Evolutionary conservation across 2,888 invertebrate genomes (phyloP).

Genomic region (Stenodera caucasica): DNA sequence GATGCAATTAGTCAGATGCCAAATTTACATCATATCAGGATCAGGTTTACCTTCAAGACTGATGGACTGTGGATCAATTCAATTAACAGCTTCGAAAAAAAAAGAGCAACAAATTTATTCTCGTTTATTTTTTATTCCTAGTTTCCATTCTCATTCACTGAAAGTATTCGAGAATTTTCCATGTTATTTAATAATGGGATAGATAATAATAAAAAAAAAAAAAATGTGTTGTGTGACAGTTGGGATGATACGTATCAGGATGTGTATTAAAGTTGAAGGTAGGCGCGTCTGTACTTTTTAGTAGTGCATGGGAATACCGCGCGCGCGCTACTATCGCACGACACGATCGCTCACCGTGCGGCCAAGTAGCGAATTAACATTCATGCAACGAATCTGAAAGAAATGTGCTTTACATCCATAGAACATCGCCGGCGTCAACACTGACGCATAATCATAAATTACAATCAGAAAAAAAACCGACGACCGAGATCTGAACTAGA

Average conservation of each 20-base stretch:
- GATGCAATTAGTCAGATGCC: constrained; percentile 49
- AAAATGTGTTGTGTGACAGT: constrained; percentile 38
- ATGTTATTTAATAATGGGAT: neutral
- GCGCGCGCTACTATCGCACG: constrained; percentile 45
- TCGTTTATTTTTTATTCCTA: neutral
- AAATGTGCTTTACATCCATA: constrained; percentile 26
- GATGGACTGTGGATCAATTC: constrained; percentile 39
- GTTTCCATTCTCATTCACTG: neutral
- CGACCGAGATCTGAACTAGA: neutral
- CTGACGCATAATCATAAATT: constrained; percentile 1
- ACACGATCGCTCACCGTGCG: constrained; percentile 47
- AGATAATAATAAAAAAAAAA: constrained; percentile 32
- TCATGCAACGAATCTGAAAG: constrained; percentile 45
- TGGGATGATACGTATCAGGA: constrained; percentile 46
- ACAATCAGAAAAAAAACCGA: neutral
- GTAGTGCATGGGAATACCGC: constrained; percentile 48
- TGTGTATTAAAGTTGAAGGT: constrained; percentile 33
- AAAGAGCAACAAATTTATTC: neutral
- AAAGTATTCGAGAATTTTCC: too few relatives aligned
- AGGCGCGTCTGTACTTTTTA: constrained; percentile 42
- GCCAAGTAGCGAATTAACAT: constrained; percentile 50
- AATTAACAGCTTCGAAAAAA: constrained; percentile 34
- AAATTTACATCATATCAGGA: constrained; percentile 40
- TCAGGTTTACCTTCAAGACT: constrained; percentile 28
- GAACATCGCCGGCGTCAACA: constrained; percentile 6